A percentile compares a stretch with the other conserved stretches of the same genome.
Conservation (phyloP, 2,888 invertebrate genomes). For the Epinotia demarniana region DNA sequence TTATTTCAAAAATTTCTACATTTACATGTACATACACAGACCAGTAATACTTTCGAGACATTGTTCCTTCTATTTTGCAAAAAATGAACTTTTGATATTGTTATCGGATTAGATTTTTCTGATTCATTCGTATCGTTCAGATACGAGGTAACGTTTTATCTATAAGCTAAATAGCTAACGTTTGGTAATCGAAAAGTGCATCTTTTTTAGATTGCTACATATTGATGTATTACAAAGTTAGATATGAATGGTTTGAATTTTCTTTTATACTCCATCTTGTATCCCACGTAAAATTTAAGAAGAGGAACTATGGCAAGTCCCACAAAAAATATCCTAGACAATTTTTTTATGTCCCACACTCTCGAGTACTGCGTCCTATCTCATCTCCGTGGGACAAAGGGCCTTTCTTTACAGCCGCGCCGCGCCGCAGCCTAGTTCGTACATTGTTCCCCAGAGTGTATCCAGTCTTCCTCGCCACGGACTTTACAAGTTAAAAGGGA, state of each 20-base stretch:
- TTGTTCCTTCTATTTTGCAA: background rate
- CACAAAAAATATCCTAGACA: conserved; percentile 14
- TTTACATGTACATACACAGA: no score
- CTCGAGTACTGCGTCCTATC: conserved; percentile 58
- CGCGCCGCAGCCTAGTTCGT: conserved; percentile 66
- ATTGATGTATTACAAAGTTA: no score
- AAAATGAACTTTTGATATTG: background rate
- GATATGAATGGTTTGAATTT: background rate
- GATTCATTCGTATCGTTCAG: conserved; percentile 21
- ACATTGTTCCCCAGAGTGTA: conserved; percentile 66
- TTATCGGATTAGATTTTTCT: background rate
- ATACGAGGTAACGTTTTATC: background rate
- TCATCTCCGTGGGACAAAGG: conserved; percentile 69
- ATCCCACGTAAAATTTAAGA: no score
- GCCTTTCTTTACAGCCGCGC: conserved; percentile 70
- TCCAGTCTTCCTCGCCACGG: conserved; percentile 53
- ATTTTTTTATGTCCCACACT: conserved; percentile 29
- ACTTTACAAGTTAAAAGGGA: conserved; percentile 62
- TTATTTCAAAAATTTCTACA: no score
- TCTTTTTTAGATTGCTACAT: no score
- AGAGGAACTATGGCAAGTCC: conserved; percentile 39
- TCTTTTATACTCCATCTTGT: no score
- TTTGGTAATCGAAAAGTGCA: no score
- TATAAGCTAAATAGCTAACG: background rate
- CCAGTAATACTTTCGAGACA: conserved; percentile 15